Evolutionary conservation across 2,113 vertebrate genomes (phyloP).

Genomic region (Trogon melanurus): DNA sequence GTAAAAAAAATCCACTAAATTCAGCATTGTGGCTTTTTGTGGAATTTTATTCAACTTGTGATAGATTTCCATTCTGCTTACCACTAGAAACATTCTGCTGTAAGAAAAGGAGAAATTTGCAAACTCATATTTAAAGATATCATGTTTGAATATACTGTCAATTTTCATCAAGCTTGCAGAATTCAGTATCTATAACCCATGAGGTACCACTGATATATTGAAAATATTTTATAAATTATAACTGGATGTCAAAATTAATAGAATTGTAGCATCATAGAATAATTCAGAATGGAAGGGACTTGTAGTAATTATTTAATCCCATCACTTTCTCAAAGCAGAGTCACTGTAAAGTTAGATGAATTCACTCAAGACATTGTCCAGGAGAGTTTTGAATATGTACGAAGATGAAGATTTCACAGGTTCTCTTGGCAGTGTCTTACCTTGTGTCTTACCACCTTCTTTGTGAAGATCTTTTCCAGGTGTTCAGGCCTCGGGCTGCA

Average conservation of each 20-base stretch:
- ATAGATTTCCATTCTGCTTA: constrained; percentile 43
- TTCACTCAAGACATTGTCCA: not conserved
- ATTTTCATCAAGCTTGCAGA: not conserved
- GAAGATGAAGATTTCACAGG: not conserved
- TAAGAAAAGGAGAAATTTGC: constrained; percentile 11
- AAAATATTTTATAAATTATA: not conserved
- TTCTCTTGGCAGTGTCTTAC: not conserved
- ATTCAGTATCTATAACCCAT: not conserved
- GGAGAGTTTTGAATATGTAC: not conserved
- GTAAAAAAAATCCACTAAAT: not conserved
- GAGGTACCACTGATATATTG: not conserved
- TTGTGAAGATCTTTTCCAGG: not conserved
- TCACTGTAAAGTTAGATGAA: not conserved
- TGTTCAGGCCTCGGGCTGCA: no score
- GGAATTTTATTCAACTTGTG: not conserved
- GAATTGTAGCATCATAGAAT: not conserved
- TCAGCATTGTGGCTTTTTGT: not conserved
- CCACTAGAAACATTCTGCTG: not conserved
- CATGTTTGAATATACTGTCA: not conserved
- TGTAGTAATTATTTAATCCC: not conserved
- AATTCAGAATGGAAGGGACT: not conserved
- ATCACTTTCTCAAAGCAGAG: not conserved
- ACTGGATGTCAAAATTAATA: not conserved
- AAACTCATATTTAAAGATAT: constrained; percentile 15
- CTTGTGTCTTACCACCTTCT: not conserved